Percentiles rank a stretch among this genome's conserved stretches.
Evolutionary conservation across 2,113 vertebrate species (phyloP).

Genomic region (Neotoma lepida): DNA sequence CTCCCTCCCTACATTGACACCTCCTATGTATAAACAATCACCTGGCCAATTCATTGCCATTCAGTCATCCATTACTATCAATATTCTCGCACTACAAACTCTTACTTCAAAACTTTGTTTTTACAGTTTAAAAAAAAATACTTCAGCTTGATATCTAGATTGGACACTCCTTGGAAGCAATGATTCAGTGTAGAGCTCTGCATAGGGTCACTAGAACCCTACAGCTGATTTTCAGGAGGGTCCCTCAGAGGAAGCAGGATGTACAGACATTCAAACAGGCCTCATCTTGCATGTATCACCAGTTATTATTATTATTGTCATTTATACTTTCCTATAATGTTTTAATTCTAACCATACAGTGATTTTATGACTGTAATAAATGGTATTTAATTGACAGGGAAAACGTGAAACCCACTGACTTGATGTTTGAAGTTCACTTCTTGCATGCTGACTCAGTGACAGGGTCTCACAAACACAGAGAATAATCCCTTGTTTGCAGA

Average conservation of each 20-base stretch:
- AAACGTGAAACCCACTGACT: background rate
- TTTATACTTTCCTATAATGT: background rate
- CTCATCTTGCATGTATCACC: background rate
- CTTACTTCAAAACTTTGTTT: background rate
- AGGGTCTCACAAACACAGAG: background rate
- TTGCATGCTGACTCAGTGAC: background rate
- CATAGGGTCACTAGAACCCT: accelerated
- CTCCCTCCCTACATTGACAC: too few species aligned
- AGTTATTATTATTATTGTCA: background rate
- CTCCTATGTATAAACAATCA: background rate
- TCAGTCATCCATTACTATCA: accelerated
- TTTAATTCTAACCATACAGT: background rate
- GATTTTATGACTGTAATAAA: background rate
- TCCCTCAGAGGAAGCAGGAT: background rate
- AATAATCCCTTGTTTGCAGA: background rate
- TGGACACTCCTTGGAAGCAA: background rate
- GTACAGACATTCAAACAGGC: background rate
- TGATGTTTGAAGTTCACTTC: background rate
- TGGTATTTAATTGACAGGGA: background rate
- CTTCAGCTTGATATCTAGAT: background rate
- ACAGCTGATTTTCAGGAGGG: background rate
- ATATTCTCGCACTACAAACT: too few species aligned
- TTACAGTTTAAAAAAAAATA: background rate
- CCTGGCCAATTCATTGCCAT: accelerated
- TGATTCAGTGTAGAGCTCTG: accelerated